These are phyloP conservation scores for Tenualosa thibaudeaui DNA, from an alignment of 2,797 vertebrate genomes.

Conservation along the genomic window DNA sequence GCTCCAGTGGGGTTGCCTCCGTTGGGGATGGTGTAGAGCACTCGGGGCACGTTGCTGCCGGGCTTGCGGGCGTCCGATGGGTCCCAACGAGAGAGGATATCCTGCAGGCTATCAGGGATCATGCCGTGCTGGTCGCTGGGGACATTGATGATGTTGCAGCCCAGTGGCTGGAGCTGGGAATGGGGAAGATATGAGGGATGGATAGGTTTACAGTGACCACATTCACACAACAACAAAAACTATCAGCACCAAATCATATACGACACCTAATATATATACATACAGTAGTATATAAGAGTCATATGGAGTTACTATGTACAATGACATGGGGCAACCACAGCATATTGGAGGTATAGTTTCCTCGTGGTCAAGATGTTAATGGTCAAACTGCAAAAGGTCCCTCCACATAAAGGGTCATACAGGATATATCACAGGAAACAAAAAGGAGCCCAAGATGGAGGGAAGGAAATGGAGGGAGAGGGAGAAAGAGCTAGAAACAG, in stretches of 20 bases:
- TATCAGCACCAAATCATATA: background rate
- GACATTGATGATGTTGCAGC: conserved; percentile 81
- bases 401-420: background rate
- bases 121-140: conserved; percentile 81
- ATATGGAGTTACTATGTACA: no score
- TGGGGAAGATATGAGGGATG: background rate
- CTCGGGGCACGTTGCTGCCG: conserved; percentile 61
- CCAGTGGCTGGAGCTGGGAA: conserved; percentile 77
- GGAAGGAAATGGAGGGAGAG: background rate
- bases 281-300: no score
- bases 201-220: background rate
- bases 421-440: background rate
- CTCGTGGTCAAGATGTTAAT: background rate
- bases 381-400: background rate
- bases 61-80: conserved; percentile 71
- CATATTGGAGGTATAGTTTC: background rate
- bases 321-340: no score
- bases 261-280: no score
- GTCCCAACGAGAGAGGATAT: conserved; percentile 78
- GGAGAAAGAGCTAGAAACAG: background rate
- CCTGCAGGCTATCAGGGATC: conserved; percentile 75
- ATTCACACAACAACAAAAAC: background rate
- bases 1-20: conserved; percentile 84
- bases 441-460: background rate
- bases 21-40: conserved; percentile 86